Evolutionary conservation across 2,113 vertebrate genomes (phyloP).

Genomic region (Ceratotherium simum): DNA sequence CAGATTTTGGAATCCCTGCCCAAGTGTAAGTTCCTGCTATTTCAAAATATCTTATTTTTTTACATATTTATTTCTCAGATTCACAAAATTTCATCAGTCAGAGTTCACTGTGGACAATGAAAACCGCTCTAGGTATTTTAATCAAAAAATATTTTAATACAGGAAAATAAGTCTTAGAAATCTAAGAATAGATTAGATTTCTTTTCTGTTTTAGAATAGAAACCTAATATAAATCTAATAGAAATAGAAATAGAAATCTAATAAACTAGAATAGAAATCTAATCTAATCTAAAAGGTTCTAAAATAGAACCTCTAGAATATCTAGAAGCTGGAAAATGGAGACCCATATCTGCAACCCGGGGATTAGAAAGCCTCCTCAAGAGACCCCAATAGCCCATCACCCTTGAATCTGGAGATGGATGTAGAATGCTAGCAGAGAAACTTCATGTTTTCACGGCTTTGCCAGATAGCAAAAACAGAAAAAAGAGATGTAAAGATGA

Average conservation of each 20-base stretch:
- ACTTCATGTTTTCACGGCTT: not conserved
- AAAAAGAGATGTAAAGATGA: not conserved
- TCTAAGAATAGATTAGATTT: no score
- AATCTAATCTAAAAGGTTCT: no score
- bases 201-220: no score
- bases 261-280: no score
- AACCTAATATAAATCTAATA: no score
- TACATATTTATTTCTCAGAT: not conserved
- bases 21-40: not conserved
- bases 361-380: not conserved
- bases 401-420: not conserved
- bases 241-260: no score
- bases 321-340: not conserved
- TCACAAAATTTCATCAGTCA: not conserved
- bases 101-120: not conserved
- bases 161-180: not conserved
- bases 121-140: not conserved
- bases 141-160: not conserved
- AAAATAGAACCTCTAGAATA: not conserved
- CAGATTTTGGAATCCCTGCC: not conserved
- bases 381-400: rapidly evolving
- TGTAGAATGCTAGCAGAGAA: not conserved
- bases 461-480: not conserved
- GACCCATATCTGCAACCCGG: not conserved
- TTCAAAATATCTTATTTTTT: constrained; percentile 18